Evolutionary conservation across 2,113 vertebrate species (phyloP).

Genomic region (Trogon melanurus): DNA sequence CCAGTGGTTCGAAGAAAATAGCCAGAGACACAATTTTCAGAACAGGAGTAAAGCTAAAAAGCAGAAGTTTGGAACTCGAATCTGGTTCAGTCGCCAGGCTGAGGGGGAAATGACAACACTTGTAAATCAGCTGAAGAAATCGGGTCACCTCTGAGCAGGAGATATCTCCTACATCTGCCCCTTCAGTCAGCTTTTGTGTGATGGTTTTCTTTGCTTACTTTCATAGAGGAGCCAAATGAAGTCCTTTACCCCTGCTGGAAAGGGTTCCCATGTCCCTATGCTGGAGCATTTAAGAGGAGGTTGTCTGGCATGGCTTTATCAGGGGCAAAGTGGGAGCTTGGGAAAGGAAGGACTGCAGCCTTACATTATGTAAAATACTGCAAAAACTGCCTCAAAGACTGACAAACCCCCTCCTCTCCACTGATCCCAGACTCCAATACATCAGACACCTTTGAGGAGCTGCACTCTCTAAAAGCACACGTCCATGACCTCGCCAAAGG

Average conservation of each 20-base stretch:
- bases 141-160: background rate
- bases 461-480: background rate
- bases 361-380: background rate
- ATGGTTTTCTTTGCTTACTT: background rate
- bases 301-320: background rate
- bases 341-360: background rate
- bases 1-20: background rate
- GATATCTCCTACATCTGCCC: background rate
- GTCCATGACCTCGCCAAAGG: background rate
- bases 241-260: background rate
- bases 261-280: background rate
- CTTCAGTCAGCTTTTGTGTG: background rate
- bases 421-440: background rate
- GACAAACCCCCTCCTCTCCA: background rate
- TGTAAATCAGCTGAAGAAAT: background rate
- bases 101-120: background rate
- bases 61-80: background rate
- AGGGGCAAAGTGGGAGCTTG: background rate
- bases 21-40: background rate
- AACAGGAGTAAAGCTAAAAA: background rate
- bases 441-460: background rate
- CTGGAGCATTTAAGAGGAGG: background rate
- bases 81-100: background rate
- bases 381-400: fast-evolving
- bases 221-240: background rate